Base-by-base conservation (phyloP, 2,797 vertebrate genomes). In the Threskiornis aethiopicus region DNA sequence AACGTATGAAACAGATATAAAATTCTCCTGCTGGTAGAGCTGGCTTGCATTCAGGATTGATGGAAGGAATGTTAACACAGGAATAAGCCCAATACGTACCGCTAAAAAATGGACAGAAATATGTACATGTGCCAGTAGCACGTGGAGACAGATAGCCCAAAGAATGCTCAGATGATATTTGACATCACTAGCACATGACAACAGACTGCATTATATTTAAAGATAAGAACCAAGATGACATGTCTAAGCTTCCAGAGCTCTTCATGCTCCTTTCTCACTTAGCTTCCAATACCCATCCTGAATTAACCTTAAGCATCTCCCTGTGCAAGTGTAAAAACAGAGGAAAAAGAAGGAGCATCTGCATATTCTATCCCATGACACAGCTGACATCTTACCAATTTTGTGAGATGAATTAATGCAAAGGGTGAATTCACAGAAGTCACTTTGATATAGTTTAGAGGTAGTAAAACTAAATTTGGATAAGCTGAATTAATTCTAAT, bases 81-180 rank as follows among this genome's bases (percentile, higher is more conserved):
- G 70, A 96, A 77, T 67, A 90, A 92, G 57, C 31, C 81, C 47
- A 52, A 64, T 25, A 39, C 0, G 22, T 87, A 73, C 90, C 1
- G 1, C 46, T 80, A 46, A 66, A 88, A 93, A 81, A 91, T 25
- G 44, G 82, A 62, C 70, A 79, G 62, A 80, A 81, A 42, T 52
- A 96, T 33, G 77, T 82, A 49, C 85, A 47, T 44, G 49, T 91
- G 75, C 69, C 80, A 84, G 64, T 13, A 91, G 65, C 90, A 96
- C 19, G 0, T 39, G 72, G 69, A 80, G 41, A 88, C 59, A 78
- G 87, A 87, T 4, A 87, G 83, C 46, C 70, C 73, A 42, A 75
- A 95, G 88, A 93, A 95, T 57, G 71, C 52, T 94, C 90, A 73
- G 84, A 92, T 92, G 88, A 73, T 87, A 84, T 77, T 90, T 94